Conservation (phyloP, 2,797 vertebrate genomes). For the Iguana delicatissima region DNA sequence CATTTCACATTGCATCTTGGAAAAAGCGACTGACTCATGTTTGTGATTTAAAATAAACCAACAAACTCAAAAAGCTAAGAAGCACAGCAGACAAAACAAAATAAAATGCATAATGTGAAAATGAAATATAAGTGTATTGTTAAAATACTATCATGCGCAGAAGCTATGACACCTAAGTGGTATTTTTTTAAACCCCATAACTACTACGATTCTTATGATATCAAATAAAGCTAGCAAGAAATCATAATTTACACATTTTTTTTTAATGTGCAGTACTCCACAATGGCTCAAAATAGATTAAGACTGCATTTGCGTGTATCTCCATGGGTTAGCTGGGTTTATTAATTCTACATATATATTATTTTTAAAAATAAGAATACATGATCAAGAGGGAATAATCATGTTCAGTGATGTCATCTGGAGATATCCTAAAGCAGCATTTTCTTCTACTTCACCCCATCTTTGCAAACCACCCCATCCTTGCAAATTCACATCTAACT, state of each 20-base stretch:
- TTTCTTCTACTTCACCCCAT: background rate
- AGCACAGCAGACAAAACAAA: constrained; percentile 32
- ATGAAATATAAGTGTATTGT: constrained; percentile 21
- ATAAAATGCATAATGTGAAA: background rate
- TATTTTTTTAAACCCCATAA: background rate
- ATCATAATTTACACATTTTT: background rate
- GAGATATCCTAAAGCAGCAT: background rate
- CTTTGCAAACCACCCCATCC: background rate
- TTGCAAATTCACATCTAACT: background rate
- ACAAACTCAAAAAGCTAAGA: constrained; percentile 26
- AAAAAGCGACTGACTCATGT: background rate
- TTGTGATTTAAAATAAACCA: constrained; percentile 19
- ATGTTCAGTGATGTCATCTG: background rate
- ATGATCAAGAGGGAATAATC: background rate
- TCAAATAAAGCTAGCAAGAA: background rate
- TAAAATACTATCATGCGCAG: constrained; percentile 17
- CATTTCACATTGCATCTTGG: background rate
- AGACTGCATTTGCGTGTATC: background rate
- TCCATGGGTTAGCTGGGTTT: background rate
- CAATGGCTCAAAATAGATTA: background rate
- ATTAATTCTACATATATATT: background rate
- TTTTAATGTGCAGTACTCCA: background rate
- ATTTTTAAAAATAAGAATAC: background rate
- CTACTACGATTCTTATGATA: background rate
- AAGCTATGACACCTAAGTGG: background rate